A percentile compares a stretch with the other conserved stretches of the same genome.
Evolutionary conservation across 2,888 invertebrate species (phyloP).

Genomic region (Agonopterix arenella): DNA sequence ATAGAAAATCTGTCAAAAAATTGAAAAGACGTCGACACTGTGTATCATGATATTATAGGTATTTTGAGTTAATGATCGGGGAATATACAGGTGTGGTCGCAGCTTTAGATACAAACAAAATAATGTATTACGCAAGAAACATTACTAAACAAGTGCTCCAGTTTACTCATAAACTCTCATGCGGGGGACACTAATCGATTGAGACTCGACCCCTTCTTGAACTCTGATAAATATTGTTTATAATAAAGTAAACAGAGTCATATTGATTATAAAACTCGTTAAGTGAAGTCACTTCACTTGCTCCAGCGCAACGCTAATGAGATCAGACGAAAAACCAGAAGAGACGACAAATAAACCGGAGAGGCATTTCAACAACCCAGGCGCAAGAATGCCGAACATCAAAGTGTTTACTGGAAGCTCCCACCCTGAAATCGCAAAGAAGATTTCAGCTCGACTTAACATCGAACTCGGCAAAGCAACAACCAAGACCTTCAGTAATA

Average conservation of each 20-base stretch:
- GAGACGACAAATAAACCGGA: conserved; percentile 28
- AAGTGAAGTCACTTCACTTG: conserved; percentile 32
- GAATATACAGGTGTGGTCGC: no score
- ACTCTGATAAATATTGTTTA: conserved; percentile 52
- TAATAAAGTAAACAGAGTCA: conserved; percentile 41
- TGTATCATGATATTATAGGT: no score
- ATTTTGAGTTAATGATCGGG: no score
- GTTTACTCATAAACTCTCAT: conserved; percentile 4
- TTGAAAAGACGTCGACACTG: no score
- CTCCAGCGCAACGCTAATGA: conserved; percentile 41
- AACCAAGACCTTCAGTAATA: conserved; percentile 98
- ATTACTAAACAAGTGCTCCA: no score
- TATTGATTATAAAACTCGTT: conserved; percentile 31
- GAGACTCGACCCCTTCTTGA: conserved; percentile 53
- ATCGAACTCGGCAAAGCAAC: conserved; percentile 97
- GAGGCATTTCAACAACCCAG: conserved; percentile 33
- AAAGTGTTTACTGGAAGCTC: conserved; percentile 99
- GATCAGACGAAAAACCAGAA: conserved; percentile 12
- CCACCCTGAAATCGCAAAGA: conserved; percentile 97
- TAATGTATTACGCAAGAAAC: no score
- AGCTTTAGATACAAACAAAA: not conserved
- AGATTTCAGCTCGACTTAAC: conserved; percentile 95
- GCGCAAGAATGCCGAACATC: conserved; percentile 95
- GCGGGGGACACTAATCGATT: conserved; percentile 38
- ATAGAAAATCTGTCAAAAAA: no score